Evolutionary conservation across 2,797 vertebrate genomes (phyloP).

Genomic region (Thamnophis elegans): DNA sequence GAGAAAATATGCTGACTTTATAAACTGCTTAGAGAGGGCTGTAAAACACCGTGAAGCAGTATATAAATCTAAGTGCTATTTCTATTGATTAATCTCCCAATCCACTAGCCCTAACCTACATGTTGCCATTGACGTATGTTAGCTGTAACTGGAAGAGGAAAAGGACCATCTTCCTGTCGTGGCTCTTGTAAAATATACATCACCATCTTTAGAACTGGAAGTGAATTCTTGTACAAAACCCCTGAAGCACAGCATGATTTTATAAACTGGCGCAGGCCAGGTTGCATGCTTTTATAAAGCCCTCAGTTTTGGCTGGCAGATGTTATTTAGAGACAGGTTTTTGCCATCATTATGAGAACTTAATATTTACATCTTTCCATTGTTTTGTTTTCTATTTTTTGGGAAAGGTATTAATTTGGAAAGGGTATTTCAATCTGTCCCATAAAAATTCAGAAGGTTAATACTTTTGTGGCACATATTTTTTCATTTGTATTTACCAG

Average conservation of each 20-base stretch:
- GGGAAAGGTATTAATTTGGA: slow-evolving; percentile 13
- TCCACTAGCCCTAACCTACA: neutral
- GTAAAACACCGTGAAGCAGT: no score
- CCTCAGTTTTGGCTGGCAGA: slow-evolving; percentile 54
- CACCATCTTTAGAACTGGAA: slow-evolving; percentile 57
- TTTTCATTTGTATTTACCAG: slow-evolving; percentile 16
- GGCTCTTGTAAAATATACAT: slow-evolving; percentile 60
- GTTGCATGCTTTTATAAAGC: slow-evolving; percentile 45
- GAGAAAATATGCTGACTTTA: no score
- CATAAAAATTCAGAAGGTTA: slow-evolving; percentile 1
- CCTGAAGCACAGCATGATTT: slow-evolving; percentile 64
- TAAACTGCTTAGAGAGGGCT: no score
- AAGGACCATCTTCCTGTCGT: slow-evolving; percentile 49
- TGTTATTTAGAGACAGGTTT: slow-evolving; percentile 54
- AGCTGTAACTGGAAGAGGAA: neutral
- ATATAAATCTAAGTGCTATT: no score
- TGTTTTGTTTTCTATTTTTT: neutral
- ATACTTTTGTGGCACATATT: slow-evolving; percentile 27
- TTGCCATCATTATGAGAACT: slow-evolving; percentile 37
- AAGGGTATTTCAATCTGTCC: slow-evolving; percentile 6
- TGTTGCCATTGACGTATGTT: neutral
- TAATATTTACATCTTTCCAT: neutral
- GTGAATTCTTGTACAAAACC: slow-evolving; percentile 64
- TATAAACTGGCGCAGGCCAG: slow-evolving; percentile 64
- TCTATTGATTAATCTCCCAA: neutral